phyloP scores from a whole-genome alignment of 2,113 vertebrate genomes.

The Corythornis madagascariensis region DNA sequence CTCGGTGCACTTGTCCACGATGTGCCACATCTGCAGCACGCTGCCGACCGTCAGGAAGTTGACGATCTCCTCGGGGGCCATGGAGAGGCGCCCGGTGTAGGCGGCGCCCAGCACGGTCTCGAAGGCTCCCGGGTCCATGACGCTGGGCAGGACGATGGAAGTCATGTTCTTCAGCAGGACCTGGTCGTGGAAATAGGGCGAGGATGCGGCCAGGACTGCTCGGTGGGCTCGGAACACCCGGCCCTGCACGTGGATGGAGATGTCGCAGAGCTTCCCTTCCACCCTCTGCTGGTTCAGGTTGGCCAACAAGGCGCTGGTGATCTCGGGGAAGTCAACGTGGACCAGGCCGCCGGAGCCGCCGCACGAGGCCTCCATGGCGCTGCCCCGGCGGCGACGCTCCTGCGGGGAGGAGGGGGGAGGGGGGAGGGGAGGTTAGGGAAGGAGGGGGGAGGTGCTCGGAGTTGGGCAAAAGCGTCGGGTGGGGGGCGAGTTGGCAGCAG shows the following conservation, averaged over 20 bases:
- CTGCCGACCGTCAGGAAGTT: constrained; percentile 94
- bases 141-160: constrained; percentile 85
- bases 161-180: constrained; percentile 92
- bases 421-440: not conserved
- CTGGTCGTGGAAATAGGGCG: constrained; percentile 84
- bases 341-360: constrained; percentile 55
- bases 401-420: no score
- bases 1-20: constrained; percentile 94
- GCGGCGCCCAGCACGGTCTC: constrained; percentile 89
- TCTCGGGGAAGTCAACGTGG: constrained; percentile 87
- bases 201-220: constrained; percentile 74
- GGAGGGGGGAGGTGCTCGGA: not conserved
- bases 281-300: constrained; percentile 88
- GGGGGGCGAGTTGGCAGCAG: no score
- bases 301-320: constrained; percentile 84
- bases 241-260: constrained; percentile 74
- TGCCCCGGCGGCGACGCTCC: constrained; percentile 13
- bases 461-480: no score
- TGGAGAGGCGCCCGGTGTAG: constrained; percentile 88
- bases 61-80: constrained; percentile 89
- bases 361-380: constrained; percentile 44
- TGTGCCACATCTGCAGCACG: constrained; percentile 97
- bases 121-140: constrained; percentile 90
- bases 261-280: constrained; percentile 82
- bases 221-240: constrained; percentile 75